A percentile compares a stretch with the other conserved stretches of the same genome.
phyloP scores from a whole-genome alignment of 2,113 vertebrate species.

The Triplophysa rosa region DNA sequence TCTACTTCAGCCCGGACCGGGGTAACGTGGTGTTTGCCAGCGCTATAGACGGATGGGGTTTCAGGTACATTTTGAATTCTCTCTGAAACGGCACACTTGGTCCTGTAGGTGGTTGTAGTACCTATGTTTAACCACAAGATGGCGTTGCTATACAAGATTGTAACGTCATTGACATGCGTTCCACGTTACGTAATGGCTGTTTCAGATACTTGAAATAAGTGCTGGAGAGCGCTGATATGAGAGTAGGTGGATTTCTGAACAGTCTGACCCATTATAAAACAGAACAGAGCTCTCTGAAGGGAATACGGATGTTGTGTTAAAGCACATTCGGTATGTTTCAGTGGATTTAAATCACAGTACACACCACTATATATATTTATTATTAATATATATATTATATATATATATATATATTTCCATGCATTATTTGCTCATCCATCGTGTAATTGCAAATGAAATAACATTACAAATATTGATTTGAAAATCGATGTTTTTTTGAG shows the following conservation, averaged over 20 bases:
- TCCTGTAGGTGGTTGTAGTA: conserved; percentile 13
- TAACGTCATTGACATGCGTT: neutral
- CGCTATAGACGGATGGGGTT: conserved; percentile 95
- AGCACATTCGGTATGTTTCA: neutral
- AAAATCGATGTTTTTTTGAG: conserved; percentile 36
- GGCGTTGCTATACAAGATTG: conserved; percentile 48
- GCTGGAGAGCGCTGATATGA: conserved; percentile 16
- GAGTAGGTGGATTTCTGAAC: conserved; percentile 12
- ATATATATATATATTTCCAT: no score
- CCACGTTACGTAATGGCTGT: conserved; percentile 26
- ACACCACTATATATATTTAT: no score
- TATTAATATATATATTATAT: no score
- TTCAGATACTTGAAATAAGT: conserved; percentile 25
- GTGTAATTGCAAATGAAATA: neutral
- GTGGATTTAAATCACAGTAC: neutral
- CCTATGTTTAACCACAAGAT: conserved; percentile 57
- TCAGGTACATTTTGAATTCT: conserved; percentile 75
- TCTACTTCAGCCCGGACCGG: conserved; percentile 95
- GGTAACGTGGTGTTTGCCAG: conserved; percentile 96
- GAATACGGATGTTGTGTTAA: neutral
- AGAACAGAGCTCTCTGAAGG: neutral
- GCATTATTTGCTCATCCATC: neutral
- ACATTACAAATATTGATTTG: neutral
- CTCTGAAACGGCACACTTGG: neutral
- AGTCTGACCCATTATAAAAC: conserved; percentile 14